Conservation (phyloP, 2,888 invertebrate species). For the Caenorhabditis wallacei region DNA sequence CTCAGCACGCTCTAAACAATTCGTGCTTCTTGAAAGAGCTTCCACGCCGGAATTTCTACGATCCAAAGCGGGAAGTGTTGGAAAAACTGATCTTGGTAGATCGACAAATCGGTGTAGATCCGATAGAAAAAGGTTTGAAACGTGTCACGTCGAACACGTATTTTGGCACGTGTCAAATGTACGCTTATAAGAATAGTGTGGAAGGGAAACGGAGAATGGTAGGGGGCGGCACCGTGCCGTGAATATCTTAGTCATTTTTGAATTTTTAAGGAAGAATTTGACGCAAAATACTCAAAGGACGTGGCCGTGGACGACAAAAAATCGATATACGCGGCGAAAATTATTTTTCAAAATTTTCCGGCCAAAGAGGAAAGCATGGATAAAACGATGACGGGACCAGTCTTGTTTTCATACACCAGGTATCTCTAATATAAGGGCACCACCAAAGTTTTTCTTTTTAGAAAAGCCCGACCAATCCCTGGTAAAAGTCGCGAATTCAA, state of each 20-base stretch:
- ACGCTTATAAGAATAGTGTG: background rate
- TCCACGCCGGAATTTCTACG: background rate
- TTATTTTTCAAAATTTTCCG: background rate
- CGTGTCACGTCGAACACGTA: slow-evolving; percentile 17
- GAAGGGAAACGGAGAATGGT: slow-evolving; percentile 12
- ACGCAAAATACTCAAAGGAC: background rate
- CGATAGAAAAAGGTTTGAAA: slow-evolving; percentile 4
- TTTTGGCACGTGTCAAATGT: background rate
- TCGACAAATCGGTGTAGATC: slow-evolving; percentile 15
- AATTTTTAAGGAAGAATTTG: slow-evolving; percentile 17
- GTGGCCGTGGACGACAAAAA: background rate
- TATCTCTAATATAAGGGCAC: too few relatives aligned
- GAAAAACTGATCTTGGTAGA: slow-evolving; percentile 7
- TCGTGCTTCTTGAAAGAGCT: slow-evolving; percentile 3
- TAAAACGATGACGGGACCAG: background rate
- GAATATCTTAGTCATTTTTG: too few relatives aligned
- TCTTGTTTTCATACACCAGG: too few relatives aligned
- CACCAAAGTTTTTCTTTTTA: slow-evolving; percentile 1
- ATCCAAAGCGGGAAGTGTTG: background rate
- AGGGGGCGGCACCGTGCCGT: too few relatives aligned
- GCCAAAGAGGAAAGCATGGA: background rate
- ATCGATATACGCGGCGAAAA: background rate
- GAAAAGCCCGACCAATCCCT: background rate
- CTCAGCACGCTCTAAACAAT: background rate
- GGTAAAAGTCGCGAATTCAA: background rate